Evolutionary conservation across 1,140 invertebrate genomes (phyloP).

Genomic region (Agrypnia vestita): DNA sequence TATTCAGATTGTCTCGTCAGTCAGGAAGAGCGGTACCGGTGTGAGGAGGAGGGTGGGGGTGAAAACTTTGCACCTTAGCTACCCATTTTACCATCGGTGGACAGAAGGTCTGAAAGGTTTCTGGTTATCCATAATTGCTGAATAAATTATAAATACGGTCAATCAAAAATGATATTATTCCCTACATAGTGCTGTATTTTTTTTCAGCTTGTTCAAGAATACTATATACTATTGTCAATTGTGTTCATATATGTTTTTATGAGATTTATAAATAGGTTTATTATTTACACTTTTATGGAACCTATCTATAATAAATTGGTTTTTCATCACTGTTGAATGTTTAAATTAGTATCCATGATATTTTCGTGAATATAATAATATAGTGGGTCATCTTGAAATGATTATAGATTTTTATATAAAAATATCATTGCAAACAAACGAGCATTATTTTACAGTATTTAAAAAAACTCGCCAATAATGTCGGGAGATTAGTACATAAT

Average conservation of each 20-base stretch:
- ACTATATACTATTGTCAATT: no score
- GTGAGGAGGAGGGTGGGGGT: not conserved
- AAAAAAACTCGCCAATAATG: no score
- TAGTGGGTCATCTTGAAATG: not conserved
- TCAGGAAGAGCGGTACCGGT: not conserved
- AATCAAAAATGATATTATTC: not conserved
- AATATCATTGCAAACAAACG: no score
- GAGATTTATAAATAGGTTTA: no score
- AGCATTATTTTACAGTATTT: no score
- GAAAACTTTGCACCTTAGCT: constrained; percentile 38
- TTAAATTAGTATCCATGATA: not conserved
- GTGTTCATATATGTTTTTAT: no score
- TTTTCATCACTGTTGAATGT: not conserved
- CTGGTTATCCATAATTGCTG: constrained; percentile 28
- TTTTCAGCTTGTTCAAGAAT: not conserved
- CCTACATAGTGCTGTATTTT: not conserved
- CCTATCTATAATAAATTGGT: no score
- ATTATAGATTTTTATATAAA: no score
- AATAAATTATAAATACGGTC: not conserved
- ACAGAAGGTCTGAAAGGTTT: constrained; percentile 41
- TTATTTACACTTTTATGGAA: no score
- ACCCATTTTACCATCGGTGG: constrained; percentile 56
- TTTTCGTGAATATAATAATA: not conserved
- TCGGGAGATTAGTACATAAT: no score
- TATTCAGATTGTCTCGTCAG: constrained; percentile 42